These are phyloP conservation scores for Hydrophis major DNA, from an alignment of 2,797 vertebrate species.

Conservation along the genomic window DNA sequence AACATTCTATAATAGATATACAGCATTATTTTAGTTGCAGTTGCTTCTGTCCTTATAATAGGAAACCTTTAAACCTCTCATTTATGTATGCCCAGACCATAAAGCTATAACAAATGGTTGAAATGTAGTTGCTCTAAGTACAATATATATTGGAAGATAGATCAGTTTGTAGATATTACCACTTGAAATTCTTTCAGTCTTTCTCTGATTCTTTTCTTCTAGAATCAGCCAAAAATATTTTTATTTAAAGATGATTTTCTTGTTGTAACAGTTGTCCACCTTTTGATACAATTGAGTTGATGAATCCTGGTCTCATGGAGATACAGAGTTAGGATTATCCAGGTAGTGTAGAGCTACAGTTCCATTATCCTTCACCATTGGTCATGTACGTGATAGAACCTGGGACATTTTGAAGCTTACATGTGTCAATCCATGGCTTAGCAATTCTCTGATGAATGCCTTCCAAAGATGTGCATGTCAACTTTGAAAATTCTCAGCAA, in stretches of 20 bases:
- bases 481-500: neutral
- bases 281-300: neutral
- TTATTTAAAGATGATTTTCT: neutral
- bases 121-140: neutral
- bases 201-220: neutral
- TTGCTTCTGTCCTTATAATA: neutral
- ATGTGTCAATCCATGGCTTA: no score
- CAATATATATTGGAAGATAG: neutral
- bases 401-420: neutral
- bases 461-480: neutral
- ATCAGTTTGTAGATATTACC: neutral
- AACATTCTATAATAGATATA: neutral
- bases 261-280: neutral
- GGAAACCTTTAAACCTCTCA: neutral
- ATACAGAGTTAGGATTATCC: neutral
- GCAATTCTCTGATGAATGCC: no score
- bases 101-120: neutral
- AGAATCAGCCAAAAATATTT: neutral
- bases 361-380: neutral
- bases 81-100: neutral
- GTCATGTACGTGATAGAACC: neutral
- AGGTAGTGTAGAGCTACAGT: neutral
- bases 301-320: neutral
- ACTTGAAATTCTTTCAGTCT: neutral
- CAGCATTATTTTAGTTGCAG: neutral